Base-by-base conservation (phyloP, 2,797 vertebrate genomes). In the Sparidentex hasta region DNA sequence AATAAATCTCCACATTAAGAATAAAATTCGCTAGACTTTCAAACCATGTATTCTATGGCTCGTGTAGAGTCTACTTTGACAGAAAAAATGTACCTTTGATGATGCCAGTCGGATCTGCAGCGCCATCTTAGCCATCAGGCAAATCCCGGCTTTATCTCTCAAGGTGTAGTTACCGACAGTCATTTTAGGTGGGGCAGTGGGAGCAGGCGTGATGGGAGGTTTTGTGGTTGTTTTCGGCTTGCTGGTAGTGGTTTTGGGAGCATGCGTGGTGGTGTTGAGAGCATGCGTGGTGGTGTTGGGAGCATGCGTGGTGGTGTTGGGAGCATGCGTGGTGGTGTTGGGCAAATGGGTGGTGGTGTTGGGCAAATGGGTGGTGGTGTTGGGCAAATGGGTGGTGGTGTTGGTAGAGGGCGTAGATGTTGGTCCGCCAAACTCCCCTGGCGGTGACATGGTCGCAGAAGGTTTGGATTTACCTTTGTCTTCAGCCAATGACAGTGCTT, bases 111-210 rank as follows among this genome's bases (percentile, higher is more conserved):
- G 81, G 82, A 96, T 89, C 91, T 86, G 64, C 16, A 95, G 56
- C 0, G 52, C 89, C 82, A 94, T 82, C 0, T 64, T 5, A 56
- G 90, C 86, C 87, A 64, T 82, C 62, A 94, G 25, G 56, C 94
- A 95, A 0, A 62, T 1, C 4, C 4, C 50, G 0, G 13, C 52
- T 3, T 57, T 58, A 0, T 0, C 1, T 0, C 1, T 65, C 4
- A 93, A 0, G 6, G 0, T 91, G 85, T 95, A 96, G 17, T 80
- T 84, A 51, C 95, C 95, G 2, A 16, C 16, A 0, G 66, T 91
- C 68, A 87, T 0, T 14, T 68, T 83, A 76, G 82, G 11, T 1
- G 69, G 0, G 1, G 90, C 79, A 3, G 94, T 95, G 3, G 95
- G 93, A 43, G 11, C 0, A 21, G 72, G 0, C 33, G 65, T 11